These are phyloP conservation scores for Pterois miles DNA, from an alignment of 2,797 vertebrate genomes.

Conservation along the genomic window DNA sequence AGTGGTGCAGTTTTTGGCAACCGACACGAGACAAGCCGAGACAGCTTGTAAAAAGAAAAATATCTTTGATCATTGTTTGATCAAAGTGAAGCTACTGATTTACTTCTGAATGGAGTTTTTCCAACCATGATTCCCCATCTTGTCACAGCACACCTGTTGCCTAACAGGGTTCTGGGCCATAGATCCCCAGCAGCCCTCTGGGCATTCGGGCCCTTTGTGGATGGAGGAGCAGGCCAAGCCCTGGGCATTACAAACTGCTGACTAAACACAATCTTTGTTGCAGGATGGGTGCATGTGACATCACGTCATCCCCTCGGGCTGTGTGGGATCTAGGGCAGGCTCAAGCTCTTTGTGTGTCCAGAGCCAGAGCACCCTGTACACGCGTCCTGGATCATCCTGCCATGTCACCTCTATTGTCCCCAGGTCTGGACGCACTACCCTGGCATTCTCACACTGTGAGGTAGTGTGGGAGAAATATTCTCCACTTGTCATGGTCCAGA, in stretches of 20 bases:
- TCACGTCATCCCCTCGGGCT: slow-evolving; percentile 67
- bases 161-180: slow-evolving; percentile 46
- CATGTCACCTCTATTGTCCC: slow-evolving; percentile 71
- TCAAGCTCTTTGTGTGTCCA: slow-evolving; percentile 66
- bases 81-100: background rate
- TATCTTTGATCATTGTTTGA: background rate
- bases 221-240: slow-evolving; percentile 61
- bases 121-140: background rate
- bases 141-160: slow-evolving; percentile 66
- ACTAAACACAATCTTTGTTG: slow-evolving; percentile 79
- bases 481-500: slow-evolving; percentile 35
- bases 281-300: slow-evolving; percentile 74
- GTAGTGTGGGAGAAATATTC: slow-evolving; percentile 60
- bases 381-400: slow-evolving; percentile 70
- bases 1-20: slow-evolving; percentile 5
- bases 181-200: slow-evolving; percentile 48
- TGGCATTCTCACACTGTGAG: slow-evolving; percentile 73
- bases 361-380: slow-evolving; percentile 67
- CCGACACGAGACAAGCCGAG: slow-evolving; percentile 1
- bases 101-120: background rate
- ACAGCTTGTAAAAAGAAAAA: background rate
- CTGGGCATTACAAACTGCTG: slow-evolving; percentile 75
- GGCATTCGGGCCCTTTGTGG: slow-evolving; percentile 71
- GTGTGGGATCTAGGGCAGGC: slow-evolving; percentile 75
- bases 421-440: slow-evolving; percentile 58